Conservation (phyloP, 2,113 vertebrate genomes). For the Stigmatopora nigra region DNA sequence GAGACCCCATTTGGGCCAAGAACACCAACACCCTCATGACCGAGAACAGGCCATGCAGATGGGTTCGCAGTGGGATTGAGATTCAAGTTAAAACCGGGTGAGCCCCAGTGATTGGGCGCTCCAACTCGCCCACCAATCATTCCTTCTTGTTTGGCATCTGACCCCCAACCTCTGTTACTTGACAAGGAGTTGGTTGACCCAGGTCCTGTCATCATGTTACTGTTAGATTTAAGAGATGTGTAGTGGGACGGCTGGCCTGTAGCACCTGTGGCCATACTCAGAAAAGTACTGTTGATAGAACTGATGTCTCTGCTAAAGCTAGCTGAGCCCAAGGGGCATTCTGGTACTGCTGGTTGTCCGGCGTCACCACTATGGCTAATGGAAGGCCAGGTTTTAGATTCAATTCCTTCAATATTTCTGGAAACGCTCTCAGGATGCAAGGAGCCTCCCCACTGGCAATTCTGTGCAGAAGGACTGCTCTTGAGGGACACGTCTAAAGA, state of each 20-base stretch:
- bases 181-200: slow-evolving; percentile 67
- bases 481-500: slow-evolving; percentile 76
- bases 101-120: slow-evolving; percentile 77
- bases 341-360: slow-evolving; percentile 72
- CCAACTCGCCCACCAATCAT: slow-evolving; percentile 83
- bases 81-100: slow-evolving; percentile 91
- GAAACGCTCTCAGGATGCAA: slow-evolving; percentile 73
- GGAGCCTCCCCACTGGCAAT: slow-evolving; percentile 78
- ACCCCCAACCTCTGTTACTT: slow-evolving; percentile 71
- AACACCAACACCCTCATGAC: slow-evolving; percentile 80
- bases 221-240: slow-evolving; percentile 80
- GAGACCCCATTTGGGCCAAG: slow-evolving; percentile 53
- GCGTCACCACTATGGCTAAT: slow-evolving; percentile 61
- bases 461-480: slow-evolving; percentile 80
- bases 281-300: slow-evolving; percentile 59
- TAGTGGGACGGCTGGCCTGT: slow-evolving; percentile 87
- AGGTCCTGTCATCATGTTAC: slow-evolving; percentile 73
- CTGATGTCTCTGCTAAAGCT: slow-evolving; percentile 78
- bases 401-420: slow-evolving; percentile 79
- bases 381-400: slow-evolving; percentile 86
- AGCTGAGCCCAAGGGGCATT: slow-evolving; percentile 83
- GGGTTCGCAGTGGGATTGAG: slow-evolving; percentile 97
- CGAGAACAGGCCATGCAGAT: slow-evolving; percentile 94
- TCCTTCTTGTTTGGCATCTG: slow-evolving; percentile 84
- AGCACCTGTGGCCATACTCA: slow-evolving; percentile 92